These are phyloP conservation scores for Cassiopea xamachana DNA, from an alignment of 30 jellyfish, hydroid and myxozoan species.

Conservation along the genomic window DNA sequence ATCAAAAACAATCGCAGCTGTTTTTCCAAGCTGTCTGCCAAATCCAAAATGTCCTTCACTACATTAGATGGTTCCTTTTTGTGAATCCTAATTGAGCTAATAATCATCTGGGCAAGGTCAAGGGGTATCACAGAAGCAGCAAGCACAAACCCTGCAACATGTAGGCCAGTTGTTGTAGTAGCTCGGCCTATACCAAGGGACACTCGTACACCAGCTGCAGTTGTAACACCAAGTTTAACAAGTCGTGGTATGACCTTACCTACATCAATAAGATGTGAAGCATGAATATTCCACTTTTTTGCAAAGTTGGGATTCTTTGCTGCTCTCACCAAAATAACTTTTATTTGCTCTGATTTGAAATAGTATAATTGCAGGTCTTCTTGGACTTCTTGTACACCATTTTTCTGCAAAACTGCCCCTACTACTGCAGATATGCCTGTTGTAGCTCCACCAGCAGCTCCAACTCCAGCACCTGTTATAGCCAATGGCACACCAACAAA, in stretches of 20 bases:
- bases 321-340: conserved; percentile 41
- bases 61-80: conserved; percentile 43
- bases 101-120: conserved; percentile 54
- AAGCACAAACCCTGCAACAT: conserved; percentile 61
- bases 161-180: conserved; percentile 64
- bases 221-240: conserved; percentile 52
- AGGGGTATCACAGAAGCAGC: conserved; percentile 59
- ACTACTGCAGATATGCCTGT: conserved; percentile 39
- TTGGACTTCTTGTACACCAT: conserved; percentile 20
- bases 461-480: conserved; percentile 41
- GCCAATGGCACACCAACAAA: conserved; percentile 65
- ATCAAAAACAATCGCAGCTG: conserved; percentile 28
- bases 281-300: conserved; percentile 32
- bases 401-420: conserved; percentile 25
- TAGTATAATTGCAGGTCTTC: conserved; percentile 26
- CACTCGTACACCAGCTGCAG: conserved; percentile 48
- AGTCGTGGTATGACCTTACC: conserved; percentile 9
- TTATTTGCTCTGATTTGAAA: conserved; percentile 48
- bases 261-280: neutral
- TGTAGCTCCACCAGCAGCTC: conserved; percentile 50
- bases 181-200: conserved; percentile 51
- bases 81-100: conserved; percentile 53
- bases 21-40: conserved; percentile 49
- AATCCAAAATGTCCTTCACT: conserved; percentile 19
- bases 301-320: conserved; percentile 45